Conservation (phyloP, 2,888 invertebrate genomes). For the Thelaira solivaga region DNA sequence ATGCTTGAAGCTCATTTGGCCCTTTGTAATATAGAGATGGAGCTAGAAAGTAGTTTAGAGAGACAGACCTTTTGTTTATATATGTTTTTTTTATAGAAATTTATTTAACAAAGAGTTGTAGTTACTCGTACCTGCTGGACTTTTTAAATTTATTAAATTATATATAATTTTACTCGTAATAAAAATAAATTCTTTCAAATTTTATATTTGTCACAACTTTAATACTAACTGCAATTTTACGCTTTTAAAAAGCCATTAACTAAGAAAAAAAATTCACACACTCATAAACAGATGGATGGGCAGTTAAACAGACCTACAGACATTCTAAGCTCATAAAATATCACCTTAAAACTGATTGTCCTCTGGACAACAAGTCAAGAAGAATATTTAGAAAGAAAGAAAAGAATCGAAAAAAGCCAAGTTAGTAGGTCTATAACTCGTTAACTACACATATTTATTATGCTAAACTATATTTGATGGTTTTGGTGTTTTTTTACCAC, state of each 20-base stretch:
- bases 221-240: slow-evolving; percentile 39
- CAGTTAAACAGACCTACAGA: not conserved
- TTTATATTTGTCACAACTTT: slow-evolving; percentile 36
- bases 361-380: slow-evolving; percentile 8
- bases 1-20: too few relatives aligned
- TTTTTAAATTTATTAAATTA: slow-evolving; percentile 31
- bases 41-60: too few relatives aligned
- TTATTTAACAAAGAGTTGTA: not conserved
- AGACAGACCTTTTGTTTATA: too few relatives aligned
- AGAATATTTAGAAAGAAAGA: not conserved
- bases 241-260: slow-evolving; percentile 51
- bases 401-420: slow-evolving; percentile 26
- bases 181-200: slow-evolving; percentile 23
- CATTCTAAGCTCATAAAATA: slow-evolving; percentile 49
- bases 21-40: too few relatives aligned
- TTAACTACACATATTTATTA: slow-evolving; percentile 58
- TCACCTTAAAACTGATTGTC: slow-evolving; percentile 41
- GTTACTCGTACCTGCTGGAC: slow-evolving; percentile 2
- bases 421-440: slow-evolving; percentile 53
- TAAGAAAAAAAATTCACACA: slow-evolving; percentile 16
- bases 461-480: slow-evolving; percentile 57
- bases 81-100: not conserved
- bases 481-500: slow-evolving; percentile 31
- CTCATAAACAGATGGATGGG: not conserved
- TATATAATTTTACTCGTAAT: slow-evolving; percentile 31